Evolutionary conservation across 2,113 vertebrate species (phyloP).

Genomic region (Gnathonemus echidnorhynchus): DNA sequence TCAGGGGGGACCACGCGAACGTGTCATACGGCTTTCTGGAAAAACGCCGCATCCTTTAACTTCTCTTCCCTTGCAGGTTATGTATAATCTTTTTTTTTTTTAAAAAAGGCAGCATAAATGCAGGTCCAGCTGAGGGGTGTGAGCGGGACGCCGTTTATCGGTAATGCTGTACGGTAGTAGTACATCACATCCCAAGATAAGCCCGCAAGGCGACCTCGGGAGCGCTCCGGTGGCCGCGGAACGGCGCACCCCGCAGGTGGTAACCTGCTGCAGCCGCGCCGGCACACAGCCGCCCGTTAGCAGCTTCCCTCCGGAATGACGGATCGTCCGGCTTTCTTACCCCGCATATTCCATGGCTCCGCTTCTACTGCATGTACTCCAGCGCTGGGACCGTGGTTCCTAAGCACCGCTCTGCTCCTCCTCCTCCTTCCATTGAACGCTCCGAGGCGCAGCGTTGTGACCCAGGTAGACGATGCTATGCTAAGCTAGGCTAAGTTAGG

Average conservation of each 20-base stretch:
- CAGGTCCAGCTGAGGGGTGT: neutral
- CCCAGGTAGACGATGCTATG: neutral
- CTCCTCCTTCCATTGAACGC: neutral
- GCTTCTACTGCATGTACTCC: constrained; percentile 25
- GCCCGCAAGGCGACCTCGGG: neutral
- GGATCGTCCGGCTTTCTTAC: constrained; percentile 18
- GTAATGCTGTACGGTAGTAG: neutral
- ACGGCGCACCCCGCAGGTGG: neutral
- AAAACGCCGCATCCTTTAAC: neutral
- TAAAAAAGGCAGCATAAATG: neutral
- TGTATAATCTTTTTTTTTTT: neutral
- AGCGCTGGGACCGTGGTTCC: constrained; percentile 13
- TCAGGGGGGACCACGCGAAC: neutral
- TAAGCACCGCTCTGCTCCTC: neutral
- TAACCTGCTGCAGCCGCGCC: neutral
- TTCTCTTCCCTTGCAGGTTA: neutral
- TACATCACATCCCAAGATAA: neutral
- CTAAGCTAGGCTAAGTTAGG: neutral
- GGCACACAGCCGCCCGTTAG: neutral
- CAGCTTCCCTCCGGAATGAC: neutral
- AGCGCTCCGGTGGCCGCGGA: neutral
- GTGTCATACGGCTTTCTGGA: neutral
- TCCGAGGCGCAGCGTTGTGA: neutral
- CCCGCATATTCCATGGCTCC: constrained; percentile 37
- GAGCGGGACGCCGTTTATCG: neutral